Conservation (phyloP, 1,140 invertebrate species). For the Diprion similis region DNA sequence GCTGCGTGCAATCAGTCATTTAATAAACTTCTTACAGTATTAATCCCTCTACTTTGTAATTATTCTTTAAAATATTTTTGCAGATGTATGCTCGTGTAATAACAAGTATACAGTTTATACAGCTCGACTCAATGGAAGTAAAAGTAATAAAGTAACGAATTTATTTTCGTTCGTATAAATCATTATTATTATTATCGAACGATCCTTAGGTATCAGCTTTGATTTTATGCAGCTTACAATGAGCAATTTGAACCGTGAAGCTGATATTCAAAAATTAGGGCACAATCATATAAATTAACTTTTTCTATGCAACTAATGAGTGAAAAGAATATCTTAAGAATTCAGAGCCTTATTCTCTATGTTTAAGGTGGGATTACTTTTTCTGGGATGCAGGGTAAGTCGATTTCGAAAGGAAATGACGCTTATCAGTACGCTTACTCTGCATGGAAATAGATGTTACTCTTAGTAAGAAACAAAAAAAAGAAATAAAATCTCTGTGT, state of each 20-base stretch:
- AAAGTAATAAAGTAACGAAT: constrained; percentile 1
- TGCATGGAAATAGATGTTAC: neutral
- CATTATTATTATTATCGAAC: neutral
- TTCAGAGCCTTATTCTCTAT: neutral
- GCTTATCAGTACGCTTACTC: neutral
- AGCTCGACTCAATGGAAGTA: too few species aligned
- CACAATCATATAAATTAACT: neutral
- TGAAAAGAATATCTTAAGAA: neutral
- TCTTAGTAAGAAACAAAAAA: too few species aligned
- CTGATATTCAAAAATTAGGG: neutral
- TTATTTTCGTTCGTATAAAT: neutral
- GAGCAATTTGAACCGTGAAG: too few species aligned
- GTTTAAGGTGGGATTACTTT: constrained; percentile 4
- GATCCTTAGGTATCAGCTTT: neutral
- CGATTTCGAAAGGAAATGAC: neutral
- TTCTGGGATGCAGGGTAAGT: constrained; percentile 1
- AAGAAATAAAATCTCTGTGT: too few species aligned
- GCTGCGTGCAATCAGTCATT: too few species aligned
- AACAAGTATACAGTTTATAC: constrained; percentile 6
- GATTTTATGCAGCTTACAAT: neutral
- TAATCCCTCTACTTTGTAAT: too few species aligned
- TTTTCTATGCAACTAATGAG: neutral
- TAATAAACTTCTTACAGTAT: too few species aligned
- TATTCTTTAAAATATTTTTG: neutral
- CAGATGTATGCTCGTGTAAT: constrained; percentile 10